Evolutionary conservation across 2,888 invertebrate species (phyloP).

Genomic region (Latheticus oryzae): DNA sequence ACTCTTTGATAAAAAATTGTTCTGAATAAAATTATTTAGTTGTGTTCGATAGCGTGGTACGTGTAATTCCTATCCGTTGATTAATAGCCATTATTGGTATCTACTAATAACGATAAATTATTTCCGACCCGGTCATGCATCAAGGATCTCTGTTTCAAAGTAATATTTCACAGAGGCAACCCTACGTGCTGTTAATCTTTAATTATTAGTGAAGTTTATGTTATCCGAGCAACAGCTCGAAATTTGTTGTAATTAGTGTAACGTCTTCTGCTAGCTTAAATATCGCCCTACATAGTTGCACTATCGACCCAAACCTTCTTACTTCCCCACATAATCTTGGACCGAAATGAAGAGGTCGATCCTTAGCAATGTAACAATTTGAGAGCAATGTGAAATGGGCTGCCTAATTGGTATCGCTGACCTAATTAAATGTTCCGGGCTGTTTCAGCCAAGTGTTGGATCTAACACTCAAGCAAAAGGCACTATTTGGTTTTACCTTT

Average conservation of each 20-base stretch:
- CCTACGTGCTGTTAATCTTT: conserved; percentile 35
- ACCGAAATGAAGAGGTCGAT: conserved; percentile 40
- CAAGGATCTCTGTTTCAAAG: conserved; percentile 14
- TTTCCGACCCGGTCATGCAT: conserved; percentile 28
- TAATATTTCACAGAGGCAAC: conserved; percentile 19
- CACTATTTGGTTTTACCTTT: conserved; percentile 43
- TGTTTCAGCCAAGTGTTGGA: conserved; percentile 38
- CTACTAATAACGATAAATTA: conserved; percentile 26
- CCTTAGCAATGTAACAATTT: conserved; percentile 46
- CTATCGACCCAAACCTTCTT: conserved; percentile 27
- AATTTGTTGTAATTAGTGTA: conserved; percentile 39
- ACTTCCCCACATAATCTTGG: conserved; percentile 29
- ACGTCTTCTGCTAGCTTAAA: conserved; percentile 33
- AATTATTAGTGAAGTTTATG: conserved; percentile 39
- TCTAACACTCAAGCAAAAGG: conserved; percentile 34
- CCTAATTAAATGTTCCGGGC: conserved; percentile 51
- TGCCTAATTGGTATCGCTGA: conserved; percentile 52
- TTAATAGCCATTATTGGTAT: conserved; percentile 23
- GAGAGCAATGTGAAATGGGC: conserved; percentile 51
- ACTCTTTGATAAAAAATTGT: too few species aligned
- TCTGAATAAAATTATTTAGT: too few species aligned
- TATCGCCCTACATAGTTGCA: conserved; percentile 38
- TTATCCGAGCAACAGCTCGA: conserved; percentile 22
- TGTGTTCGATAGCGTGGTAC: too few species aligned
- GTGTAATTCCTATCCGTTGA: conserved; percentile 3